A percentile compares a stretch with the other conserved stretches of the same genome.
Evolutionary conservation across 2,113 vertebrate species (phyloP).

Genomic region (Gasterosteus aculeatus): DNA sequence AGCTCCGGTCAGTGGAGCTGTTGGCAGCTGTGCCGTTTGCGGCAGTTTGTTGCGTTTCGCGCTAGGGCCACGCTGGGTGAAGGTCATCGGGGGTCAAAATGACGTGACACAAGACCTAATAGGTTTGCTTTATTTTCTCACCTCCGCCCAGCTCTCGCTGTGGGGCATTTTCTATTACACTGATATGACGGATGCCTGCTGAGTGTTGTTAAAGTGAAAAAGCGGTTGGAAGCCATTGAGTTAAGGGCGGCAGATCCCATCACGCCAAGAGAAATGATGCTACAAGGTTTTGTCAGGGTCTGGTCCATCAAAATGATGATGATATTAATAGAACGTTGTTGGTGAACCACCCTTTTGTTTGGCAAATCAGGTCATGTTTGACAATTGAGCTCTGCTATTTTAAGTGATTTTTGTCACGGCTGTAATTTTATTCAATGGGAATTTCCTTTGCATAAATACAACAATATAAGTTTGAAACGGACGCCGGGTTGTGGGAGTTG

Average conservation of each 20-base stretch:
- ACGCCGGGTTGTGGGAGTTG: neutral
- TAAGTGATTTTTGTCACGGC: neutral
- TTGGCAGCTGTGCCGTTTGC: conserved; percentile 36
- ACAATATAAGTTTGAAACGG: neutral
- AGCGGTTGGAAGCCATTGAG: neutral
- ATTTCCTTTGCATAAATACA: neutral
- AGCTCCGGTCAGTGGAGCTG: conserved; percentile 43
- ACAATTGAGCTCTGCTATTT: neutral
- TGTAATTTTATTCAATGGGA: neutral
- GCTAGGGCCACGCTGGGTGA: conserved; percentile 38
- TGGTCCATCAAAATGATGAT: neutral
- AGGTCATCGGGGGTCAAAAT: conserved; percentile 41
- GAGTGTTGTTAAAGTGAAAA: conserved; percentile 7
- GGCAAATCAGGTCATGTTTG: neutral
- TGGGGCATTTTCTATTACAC: neutral
- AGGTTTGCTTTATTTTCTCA: conserved; percentile 17
- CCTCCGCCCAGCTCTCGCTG: neutral
- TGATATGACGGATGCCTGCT: conserved; percentile 1
- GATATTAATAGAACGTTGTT: no score
- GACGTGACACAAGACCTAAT: conserved; percentile 7
- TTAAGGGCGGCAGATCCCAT: neutral
- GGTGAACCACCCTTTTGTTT: neutral
- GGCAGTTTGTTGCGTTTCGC: conserved; percentile 36
- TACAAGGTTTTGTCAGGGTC: neutral
- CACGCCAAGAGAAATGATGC: neutral